Percentiles rank a stretch among this genome's conserved stretches.
These are phyloP conservation scores for Axea sp. DNA, from an alignment of 2,888 invertebrate genomes.

Conservation along the genomic window DNA sequence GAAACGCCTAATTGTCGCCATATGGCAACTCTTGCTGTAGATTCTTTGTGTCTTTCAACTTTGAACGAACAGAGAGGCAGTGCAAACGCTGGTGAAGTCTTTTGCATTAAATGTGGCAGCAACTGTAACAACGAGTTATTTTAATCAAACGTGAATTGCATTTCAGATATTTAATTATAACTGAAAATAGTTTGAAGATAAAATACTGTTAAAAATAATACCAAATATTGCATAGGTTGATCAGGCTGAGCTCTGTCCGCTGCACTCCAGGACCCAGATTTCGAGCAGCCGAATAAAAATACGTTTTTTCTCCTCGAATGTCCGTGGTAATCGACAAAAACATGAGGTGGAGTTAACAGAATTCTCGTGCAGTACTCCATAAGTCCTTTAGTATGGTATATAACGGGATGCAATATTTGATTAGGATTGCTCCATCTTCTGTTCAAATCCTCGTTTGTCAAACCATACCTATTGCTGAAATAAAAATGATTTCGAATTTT, in stretches of 20 bases:
- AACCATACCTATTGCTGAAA: slow-evolving; percentile 88
- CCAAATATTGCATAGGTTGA: slow-evolving; percentile 83
- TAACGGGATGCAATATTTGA: slow-evolving; percentile 87
- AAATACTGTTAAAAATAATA: slow-evolving; percentile 65
- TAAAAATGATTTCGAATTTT: too few relatives aligned
- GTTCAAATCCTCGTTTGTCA: slow-evolving; percentile 92
- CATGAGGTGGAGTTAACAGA: slow-evolving; percentile 82
- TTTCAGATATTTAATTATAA: neutral
- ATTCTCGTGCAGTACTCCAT: slow-evolving; percentile 83
- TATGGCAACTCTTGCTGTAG: slow-evolving; percentile 90
- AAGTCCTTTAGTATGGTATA: slow-evolving; percentile 89
- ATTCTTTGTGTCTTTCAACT: slow-evolving; percentile 88
- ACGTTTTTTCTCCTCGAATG: slow-evolving; percentile 92
- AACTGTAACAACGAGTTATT: slow-evolving; percentile 79
- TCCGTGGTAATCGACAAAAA: slow-evolving; percentile 89
- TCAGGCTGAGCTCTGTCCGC: slow-evolving; percentile 82
- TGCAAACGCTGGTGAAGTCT: slow-evolving; percentile 86
- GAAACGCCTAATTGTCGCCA: slow-evolving; percentile 91
- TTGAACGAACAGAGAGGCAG: slow-evolving; percentile 87
- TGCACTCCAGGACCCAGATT: slow-evolving; percentile 85
- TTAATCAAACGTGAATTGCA: neutral
- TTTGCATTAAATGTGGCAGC: slow-evolving; percentile 86
- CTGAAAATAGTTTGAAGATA: too few relatives aligned
- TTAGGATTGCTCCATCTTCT: slow-evolving; percentile 90
- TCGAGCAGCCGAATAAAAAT: slow-evolving; percentile 91